Evolutionary conservation across 2,797 vertebrate genomes (phyloP).

Genomic region (Acestrorhynchus altus): DNA sequence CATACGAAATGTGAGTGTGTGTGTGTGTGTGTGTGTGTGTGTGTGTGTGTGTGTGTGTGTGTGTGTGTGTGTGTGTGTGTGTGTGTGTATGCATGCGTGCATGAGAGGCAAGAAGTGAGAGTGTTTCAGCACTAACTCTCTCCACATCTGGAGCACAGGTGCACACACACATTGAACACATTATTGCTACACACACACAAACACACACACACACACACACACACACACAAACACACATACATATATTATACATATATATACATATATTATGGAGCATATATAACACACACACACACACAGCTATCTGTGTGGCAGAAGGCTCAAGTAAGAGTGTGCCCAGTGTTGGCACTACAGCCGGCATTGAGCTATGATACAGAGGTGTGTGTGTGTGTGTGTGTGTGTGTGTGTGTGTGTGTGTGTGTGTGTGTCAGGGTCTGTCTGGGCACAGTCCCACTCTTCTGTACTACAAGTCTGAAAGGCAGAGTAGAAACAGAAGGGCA

Average conservation of each 20-base stretch:
- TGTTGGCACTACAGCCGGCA: constrained; percentile 76
- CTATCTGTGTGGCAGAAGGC: constrained; percentile 86
- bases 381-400: constrained; percentile 70
- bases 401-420: constrained; percentile 40
- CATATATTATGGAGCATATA: no score
- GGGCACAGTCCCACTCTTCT: constrained; percentile 27
- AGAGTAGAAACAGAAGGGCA: constrained; percentile 69
- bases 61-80: constrained; percentile 21
- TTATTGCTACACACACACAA: no score
- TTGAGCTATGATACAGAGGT: constrained; percentile 69
- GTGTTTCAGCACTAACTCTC: constrained; percentile 67
- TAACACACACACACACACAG: constrained; percentile 57
- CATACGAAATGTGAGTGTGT: constrained; percentile 30
- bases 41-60: constrained; percentile 25
- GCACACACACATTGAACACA: constrained; percentile 76
- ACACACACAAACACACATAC: constrained; percentile 53
- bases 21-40: constrained; percentile 15
- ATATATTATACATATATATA: no score
- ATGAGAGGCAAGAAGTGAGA: constrained; percentile 29
- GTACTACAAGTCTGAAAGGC: constrained; percentile 54
- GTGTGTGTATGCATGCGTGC: constrained; percentile 26
- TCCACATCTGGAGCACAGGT: constrained; percentile 80
- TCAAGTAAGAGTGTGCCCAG: constrained; percentile 80
- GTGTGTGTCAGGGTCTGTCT: constrained; percentile 33
- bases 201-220: constrained; percentile 53